Evolutionary conservation across 2,888 invertebrate species (phyloP), one percentile per base, ranked within the genome.

Genomic region (Darwinula stevensoni): DNA sequence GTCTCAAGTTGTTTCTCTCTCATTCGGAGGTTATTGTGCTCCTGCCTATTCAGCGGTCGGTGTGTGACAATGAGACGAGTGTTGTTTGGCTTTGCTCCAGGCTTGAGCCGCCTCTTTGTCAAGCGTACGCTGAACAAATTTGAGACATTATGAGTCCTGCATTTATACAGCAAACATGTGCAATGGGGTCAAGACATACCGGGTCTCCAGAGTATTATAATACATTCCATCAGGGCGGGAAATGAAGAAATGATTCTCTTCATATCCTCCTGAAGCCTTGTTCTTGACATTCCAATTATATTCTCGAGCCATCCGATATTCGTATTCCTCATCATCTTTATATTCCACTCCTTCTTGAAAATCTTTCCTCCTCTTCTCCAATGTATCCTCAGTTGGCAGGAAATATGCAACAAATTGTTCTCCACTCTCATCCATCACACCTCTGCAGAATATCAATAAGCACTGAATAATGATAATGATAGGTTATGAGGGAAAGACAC

Each of bases 211-310:
- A 52, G 88, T 88, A 52, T 88, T 80, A 52, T 86, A 94, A 52
- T 71, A 91, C 4, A 86, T 76, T 27, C 73, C 74, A 48, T 80
- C 76, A 40, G 70, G 69, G 35, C 86, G 65, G 39, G 84, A 67
- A 35, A 88, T 78, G 53, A 91, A 68, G 57, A 86, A 91, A 49
- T 88, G 91, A 49, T 86, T 94, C 53, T 94, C 91, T 51, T 91
- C 88, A 44, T 86, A 88, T 22, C 84, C 3, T 9, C 14, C n/a
- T 1, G 75, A 75, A 1, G 78, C 69, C 53, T 91, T 91, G 51
- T 84, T 91, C 53, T 94, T 91, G 14, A 94, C 91, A 47, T 88
- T 91, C 94, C 94, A 99, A 49, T 88, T 91, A 51, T 97, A 99
- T 48, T 97, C 94, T 38, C 97, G 62, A 0, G 88, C 82, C 68